Percentiles rank a stretch among this genome's conserved stretches.
These are phyloP conservation scores for Lasius fuliginosus DNA, from an alignment of 2,888 invertebrate species.

Conservation along the genomic window DNA sequence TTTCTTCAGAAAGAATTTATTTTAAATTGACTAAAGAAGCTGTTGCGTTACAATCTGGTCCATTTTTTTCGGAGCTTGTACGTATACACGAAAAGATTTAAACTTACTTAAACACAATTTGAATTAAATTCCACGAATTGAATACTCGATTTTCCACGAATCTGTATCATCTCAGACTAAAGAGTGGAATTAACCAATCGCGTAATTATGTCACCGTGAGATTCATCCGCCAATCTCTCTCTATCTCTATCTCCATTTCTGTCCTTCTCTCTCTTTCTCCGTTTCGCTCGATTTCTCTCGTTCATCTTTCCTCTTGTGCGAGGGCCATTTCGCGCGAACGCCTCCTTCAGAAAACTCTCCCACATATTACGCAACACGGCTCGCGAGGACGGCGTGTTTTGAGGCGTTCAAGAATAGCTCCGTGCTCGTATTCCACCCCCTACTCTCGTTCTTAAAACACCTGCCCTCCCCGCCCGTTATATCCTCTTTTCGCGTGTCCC, in stretches of 20 bases:
- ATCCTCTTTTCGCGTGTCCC: slow-evolving; percentile 52
- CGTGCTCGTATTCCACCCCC: slow-evolving; percentile 70
- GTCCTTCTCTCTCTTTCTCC: slow-evolving; percentile 49
- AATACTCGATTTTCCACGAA: background rate
- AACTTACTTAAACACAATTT: background rate
- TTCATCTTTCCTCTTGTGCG: slow-evolving; percentile 20
- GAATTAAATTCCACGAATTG: background rate
- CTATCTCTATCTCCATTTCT: background rate
- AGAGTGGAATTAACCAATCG: background rate
- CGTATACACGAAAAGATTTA: background rate
- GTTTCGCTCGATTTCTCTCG: background rate
- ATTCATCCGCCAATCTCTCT: slow-evolving; percentile 30
- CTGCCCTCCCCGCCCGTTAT: slow-evolving; percentile 57
- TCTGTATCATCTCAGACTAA: background rate
- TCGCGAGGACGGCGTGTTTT: slow-evolving; percentile 66
- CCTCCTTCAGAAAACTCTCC: slow-evolving; percentile 67
- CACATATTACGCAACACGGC: slow-evolving; percentile 69
- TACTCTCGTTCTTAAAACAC: slow-evolving; percentile 66
- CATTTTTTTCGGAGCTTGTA: too few species aligned
- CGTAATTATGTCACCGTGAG: slow-evolving; percentile 13
- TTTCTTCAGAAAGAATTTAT: background rate
- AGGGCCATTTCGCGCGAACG: slow-evolving; percentile 71
- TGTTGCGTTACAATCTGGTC: background rate
- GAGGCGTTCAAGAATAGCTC: slow-evolving; percentile 72
- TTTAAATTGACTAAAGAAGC: background rate